Percentiles rank a stretch among this genome's conserved stretches.
Evolutionary conservation across 2,113 vertebrate genomes (phyloP).

Genomic region (Bubalus kerabau): DNA sequence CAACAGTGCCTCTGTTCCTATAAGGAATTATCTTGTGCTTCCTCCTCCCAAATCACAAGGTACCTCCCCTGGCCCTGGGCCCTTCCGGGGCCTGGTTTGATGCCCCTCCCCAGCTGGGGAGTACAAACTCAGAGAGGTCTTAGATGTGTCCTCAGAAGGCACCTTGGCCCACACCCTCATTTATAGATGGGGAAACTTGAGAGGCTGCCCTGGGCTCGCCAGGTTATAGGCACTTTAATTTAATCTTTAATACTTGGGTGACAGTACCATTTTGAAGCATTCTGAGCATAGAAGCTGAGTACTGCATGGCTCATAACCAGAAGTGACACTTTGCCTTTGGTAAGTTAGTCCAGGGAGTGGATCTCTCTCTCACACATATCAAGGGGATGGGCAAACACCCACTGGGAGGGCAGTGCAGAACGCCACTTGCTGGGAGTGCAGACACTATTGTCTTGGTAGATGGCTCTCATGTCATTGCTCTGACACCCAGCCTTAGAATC

Average conservation of each 20-base stretch:
- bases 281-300: neutral
- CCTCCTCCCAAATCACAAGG: neutral
- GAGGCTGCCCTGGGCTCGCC: neutral
- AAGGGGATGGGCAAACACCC: neutral
- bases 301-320: neutral
- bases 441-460: accelerated
- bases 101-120: neutral
- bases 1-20: neutral
- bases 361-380: neutral
- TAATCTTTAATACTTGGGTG: neutral
- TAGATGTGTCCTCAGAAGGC: neutral
- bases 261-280: neutral
- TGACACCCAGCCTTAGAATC: neutral
- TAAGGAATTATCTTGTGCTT: neutral
- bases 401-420: too few relatives aligned
- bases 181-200: neutral
- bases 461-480: neutral
- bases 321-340: neutral
- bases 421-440: neutral
- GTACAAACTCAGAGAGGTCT: neutral
- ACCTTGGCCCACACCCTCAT: neutral
- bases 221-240: neutral
- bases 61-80: neutral
- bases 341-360: neutral
- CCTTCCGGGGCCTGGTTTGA: neutral